Conservation (phyloP, 2,888 invertebrate genomes). For the Heliconius aoede region DNA sequence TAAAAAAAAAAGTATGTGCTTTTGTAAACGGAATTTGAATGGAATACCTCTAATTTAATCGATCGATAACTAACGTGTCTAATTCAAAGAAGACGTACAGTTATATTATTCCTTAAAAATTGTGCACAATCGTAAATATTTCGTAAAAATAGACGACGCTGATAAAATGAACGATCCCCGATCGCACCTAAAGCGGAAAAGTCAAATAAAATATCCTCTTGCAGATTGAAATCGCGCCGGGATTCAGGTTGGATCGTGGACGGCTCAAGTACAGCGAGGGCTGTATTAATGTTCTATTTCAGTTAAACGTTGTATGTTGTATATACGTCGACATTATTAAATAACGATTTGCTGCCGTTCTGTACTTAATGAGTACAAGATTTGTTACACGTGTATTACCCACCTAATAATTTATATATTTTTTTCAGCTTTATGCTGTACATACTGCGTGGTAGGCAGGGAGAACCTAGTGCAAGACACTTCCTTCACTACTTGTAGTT, state of each 20-base stretch:
- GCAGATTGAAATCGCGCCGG: conserved; percentile 51
- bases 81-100: background rate
- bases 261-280: conserved; percentile 48
- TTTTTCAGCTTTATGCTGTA: no score
- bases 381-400: no score
- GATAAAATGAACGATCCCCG: conserved; percentile 48
- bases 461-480: no score
- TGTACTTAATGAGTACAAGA: no score
- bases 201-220: conserved; percentile 51
- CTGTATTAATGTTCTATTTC: conserved; percentile 51
- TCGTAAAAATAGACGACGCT: conserved; percentile 39
- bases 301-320: conserved; percentile 34
- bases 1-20: background rate
- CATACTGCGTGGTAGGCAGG: no score
- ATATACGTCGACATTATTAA: no score
- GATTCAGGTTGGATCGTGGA: conserved; percentile 46
- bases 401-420: no score
- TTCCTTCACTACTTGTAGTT: no score
- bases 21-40: no score
- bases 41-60: background rate
- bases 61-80: background rate
- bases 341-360: no score
- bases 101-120: background rate
- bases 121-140: conserved; percentile 41
- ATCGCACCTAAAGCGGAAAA: conserved; percentile 49